Evolutionary conservation across 64 coral and sea anemone species (phyloP), one percentile per base, ranked within the genome.

Genomic region (Platygyra sinensis): DNA sequence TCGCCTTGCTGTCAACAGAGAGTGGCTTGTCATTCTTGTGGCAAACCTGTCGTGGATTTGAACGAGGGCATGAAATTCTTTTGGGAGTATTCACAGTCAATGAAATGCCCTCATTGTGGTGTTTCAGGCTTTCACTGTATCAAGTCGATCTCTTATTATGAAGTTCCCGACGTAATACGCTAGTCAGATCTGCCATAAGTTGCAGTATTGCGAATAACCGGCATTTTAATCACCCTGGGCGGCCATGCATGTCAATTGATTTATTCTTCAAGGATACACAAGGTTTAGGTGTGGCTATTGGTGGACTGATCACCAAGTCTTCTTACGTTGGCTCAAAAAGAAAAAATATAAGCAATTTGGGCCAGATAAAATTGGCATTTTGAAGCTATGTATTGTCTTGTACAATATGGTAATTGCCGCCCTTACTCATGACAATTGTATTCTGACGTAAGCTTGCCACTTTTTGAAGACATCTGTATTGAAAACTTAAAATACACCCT

Each of bases 91-190:
- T 95, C 93, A 28, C 97, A 88, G 77, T 60, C 88, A 18, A 87
- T 99, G 14, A 89, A 95, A 19, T 99, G 97, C 46, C 97, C 97
- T 13, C 97, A 99, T 82, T 99, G 97, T 80, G 94, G 94, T 25
- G 94, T 96, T 15, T 95, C 94, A 18, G 97, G 88, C 2, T 99
- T 93, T 86, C 97, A 99, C 32, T 99, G 94, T 88, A 95, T 99
- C 69, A 99, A 99, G 72, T 86, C 97, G 3, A 86, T 99, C 8
- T 91, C 94, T 11, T 85, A 50, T 13, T 85, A 59, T 73, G 79
- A 72, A 72, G 30, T 42, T 25, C 75, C 38, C 3, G 46, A 67
- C 77, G 31, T 67, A 24, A 78, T 52, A 22, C 59, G 52, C 52
- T 59, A 55, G 31, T 6, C 11, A 67, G 30, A 38, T 46, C 5